Evolutionary conservation across 2,113 vertebrate species (phyloP), one percentile per base, ranked within the genome.

Genomic region (Cebus imitator): DNA sequence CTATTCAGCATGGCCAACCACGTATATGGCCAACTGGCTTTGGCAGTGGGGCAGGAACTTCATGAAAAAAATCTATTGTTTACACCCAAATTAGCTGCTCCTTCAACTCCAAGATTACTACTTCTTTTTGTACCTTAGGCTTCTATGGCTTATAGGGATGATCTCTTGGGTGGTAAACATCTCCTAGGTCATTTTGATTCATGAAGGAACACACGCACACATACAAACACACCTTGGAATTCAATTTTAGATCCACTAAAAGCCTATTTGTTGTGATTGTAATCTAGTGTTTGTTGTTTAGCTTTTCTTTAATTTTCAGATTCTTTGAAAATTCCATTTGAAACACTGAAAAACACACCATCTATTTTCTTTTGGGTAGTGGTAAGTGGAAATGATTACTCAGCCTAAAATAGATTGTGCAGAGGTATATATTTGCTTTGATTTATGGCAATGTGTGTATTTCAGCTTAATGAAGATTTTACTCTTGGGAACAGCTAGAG

Each of bases 381-480:
- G 20, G 43, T 87, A 76, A 70, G 32, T 92, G 21, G 23, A 25
- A 79, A 95, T 95, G 43, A 96, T 96, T 58, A 87, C 20, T 64
- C 11, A 90, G 11, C 18, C 23, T 93, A 76, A 84, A 87, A 87
- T 90, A 95, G 64, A 93, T 95, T 10, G 40, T 55, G 32, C 57
- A 64, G 37, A 79, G n/a, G 88, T 48, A 89, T 58, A 70, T 32
- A 79, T 90, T 94, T 90, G 27, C 40, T 95, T 90, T 96, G 80
- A 91, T 94, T 95, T 92, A 70, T 80, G 76, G 50, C 86, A 87
- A 84, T 91, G 58, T 70, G 78, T 90, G 2, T 73, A 92, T 93
- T 96, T 93, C 68, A 87, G 23, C 70, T 72, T 95, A 94, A 95
- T 92, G 70, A 97, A 95, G 68, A 95, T 91, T 96, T 93, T 75